phyloP scores from a whole-genome alignment of 2,888 invertebrate species.

The Hymenopus coronatus region DNA sequence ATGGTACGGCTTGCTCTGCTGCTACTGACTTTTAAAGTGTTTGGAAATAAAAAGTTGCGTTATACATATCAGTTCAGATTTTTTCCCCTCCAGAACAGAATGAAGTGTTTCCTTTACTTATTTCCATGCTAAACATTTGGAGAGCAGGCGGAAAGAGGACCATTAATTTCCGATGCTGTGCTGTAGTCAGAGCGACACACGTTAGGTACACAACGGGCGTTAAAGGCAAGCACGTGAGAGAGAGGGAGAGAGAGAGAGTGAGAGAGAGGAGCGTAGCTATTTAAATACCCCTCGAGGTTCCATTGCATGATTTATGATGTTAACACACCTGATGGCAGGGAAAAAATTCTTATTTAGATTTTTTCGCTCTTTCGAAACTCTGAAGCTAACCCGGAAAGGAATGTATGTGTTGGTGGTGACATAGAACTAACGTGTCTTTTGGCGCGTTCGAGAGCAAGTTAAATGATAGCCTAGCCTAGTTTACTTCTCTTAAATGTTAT shows the following conservation, averaged over 20 bases:
- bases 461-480: neutral
- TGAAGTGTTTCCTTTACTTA: neutral
- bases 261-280: neutral
- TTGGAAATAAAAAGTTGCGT: neutral
- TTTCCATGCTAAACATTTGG: neutral
- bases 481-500: too few species aligned
- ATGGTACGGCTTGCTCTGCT: too few species aligned
- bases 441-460: neutral
- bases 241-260: too few species aligned
- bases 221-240: neutral
- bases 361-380: neutral
- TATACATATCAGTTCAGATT: neutral
- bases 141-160: neutral
- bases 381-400: neutral
- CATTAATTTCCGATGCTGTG: neutral
- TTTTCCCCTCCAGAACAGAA: neutral
- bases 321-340: neutral
- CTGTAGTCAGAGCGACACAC: neutral
- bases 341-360: neutral
- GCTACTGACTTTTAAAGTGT: neutral
- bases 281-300: neutral
- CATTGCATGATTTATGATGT: neutral
- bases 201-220: neutral
- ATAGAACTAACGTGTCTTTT: neutral
- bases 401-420: neutral